Base-by-base conservation (phyloP, 2,797 vertebrate species). In the Coluber constrictor region DNA sequence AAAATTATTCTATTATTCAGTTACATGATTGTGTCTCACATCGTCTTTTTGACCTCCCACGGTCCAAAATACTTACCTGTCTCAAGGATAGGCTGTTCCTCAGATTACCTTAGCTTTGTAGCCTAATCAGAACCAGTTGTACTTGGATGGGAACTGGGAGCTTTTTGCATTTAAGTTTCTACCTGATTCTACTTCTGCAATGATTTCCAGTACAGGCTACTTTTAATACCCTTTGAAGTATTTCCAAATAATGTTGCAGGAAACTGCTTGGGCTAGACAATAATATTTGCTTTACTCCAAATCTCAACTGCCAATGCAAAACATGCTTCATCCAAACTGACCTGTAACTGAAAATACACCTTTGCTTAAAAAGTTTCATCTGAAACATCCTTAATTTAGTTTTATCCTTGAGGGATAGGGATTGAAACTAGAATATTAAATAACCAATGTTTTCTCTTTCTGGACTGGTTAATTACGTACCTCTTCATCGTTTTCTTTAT, bases 371-470 rank as follows among this genome's bases (percentile, higher is more conserved):
- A 15, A 32, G 29, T 32, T 70, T 32, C 29, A 70, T 70, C 13
- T 70, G 63, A 70, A 74, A 32, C n/a, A 74, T 74, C n/a, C n/a
- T 74, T 32, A 74, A 32, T 18, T 74, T 74, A 74, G n/a, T 74
- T 74, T 32, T 74, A 37, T 6, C 66, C n/a, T 74, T 18, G 66
- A 37, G 6, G n/a, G n/a, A 8, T n/a, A 93, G 86, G 43, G 93
- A 94, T 54, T 90, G 27, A 37, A 56, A 37, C 89, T 56, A 60
- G 57, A 90, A 32, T 95, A 63, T 66, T 79, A 51, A 20, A 20
- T 12, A 83, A 51, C 29, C 37, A 57, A 54, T 47, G 13, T 66
- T 79, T 89, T 92, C 7, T 63, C n/a, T 66, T 43, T 51, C 43
- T 37, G 16, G 61, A 61, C 37, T 63, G 43, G 43, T 43, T 63